phyloP scores from a whole-genome alignment of 2,797 vertebrate species.

The Catharus ustulatus region DNA sequence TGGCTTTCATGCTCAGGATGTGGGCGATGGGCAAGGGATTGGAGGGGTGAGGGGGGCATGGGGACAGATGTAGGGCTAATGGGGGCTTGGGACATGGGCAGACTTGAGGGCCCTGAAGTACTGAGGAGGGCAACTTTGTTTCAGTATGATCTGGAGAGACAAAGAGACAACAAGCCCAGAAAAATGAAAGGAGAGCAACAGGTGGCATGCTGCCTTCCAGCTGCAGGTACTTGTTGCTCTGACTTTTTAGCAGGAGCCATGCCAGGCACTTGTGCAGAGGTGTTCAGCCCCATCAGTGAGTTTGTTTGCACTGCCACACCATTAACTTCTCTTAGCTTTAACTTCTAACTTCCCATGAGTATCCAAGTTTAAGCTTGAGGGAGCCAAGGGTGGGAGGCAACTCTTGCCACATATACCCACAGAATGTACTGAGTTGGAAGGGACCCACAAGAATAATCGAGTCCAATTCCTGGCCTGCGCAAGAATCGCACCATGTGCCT shows the following conservation, averaged over 20 bases:
- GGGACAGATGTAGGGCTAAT: not conserved
- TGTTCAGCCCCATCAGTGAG: not conserved
- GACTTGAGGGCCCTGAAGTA: not conserved
- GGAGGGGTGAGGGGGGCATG: not conserved
- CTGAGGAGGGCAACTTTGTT: not conserved
- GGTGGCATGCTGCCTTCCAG: not conserved
- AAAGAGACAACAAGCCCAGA: not conserved
- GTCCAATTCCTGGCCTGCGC: not conserved
- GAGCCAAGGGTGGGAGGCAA: not conserved
- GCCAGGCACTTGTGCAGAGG: not conserved
- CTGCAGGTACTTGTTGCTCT: not conserved
- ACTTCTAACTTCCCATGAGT: not conserved
- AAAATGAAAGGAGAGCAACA: not conserved
- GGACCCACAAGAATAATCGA: not conserved
- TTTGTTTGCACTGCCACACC: not conserved
- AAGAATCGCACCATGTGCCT: not conserved
- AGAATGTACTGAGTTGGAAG: not conserved
- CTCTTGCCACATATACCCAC: not conserved
- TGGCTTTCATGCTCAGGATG: constrained; percentile 78
- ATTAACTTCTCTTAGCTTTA: not conserved
- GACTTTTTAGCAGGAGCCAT: not conserved
- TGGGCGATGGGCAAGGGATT: constrained; percentile 45
- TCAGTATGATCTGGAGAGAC: not conserved
- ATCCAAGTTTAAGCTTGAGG: not conserved
- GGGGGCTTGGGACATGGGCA: not conserved